Conservation (phyloP, 35 echinoderm and acorn worm genomes). For the Acanthaster planci region DNA sequence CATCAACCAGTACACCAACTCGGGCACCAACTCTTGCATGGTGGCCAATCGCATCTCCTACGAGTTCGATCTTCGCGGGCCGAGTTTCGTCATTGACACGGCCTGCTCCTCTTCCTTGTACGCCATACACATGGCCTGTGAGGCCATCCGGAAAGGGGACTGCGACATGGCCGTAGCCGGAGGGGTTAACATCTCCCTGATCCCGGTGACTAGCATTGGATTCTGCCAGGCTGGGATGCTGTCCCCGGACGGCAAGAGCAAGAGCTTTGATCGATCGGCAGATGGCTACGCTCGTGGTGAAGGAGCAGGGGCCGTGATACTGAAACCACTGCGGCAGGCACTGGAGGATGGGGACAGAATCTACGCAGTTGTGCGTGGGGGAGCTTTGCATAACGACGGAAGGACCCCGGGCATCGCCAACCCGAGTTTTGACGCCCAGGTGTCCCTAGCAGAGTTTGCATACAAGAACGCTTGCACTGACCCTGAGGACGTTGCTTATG, state of each 20-base stretch:
- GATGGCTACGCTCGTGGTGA: slow-evolving; percentile 94
- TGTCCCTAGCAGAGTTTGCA: slow-evolving; percentile 71
- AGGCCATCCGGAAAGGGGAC: slow-evolving; percentile 77
- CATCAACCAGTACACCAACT: slow-evolving; percentile 98
- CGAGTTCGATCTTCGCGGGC: slow-evolving; percentile 92
- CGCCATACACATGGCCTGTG: slow-evolving; percentile 85
- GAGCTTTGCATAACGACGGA: slow-evolving; percentile 85
- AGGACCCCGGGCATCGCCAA: slow-evolving; percentile 92
- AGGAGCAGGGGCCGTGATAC: slow-evolving; percentile 81
- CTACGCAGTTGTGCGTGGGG: slow-evolving; percentile 88
- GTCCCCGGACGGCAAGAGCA: slow-evolving; percentile 90
- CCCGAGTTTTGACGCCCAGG: slow-evolving; percentile 90
- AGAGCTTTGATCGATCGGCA: slow-evolving; percentile 89
- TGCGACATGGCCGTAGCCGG: slow-evolving; percentile 96
- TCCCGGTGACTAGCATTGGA: slow-evolving; percentile 86
- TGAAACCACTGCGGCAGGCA: slow-evolving; percentile 83
- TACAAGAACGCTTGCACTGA: slow-evolving; percentile 61
- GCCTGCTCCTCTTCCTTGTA: slow-evolving; percentile 96
- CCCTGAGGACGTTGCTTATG: slow-evolving; percentile 75
- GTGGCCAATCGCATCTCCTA: slow-evolving; percentile 89
- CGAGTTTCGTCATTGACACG: slow-evolving; percentile 88
- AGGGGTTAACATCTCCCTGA: slow-evolving; percentile 81
- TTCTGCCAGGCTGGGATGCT: slow-evolving; percentile 98
- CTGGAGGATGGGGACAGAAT: slow-evolving; percentile 90
- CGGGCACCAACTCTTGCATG: slow-evolving; percentile 85